A percentile compares a stretch with the other conserved stretches of the same genome.
These are phyloP conservation scores for Mormyrus proboscirostris DNA, from an alignment of 2,797 vertebrate genomes.

Conservation along the genomic window DNA sequence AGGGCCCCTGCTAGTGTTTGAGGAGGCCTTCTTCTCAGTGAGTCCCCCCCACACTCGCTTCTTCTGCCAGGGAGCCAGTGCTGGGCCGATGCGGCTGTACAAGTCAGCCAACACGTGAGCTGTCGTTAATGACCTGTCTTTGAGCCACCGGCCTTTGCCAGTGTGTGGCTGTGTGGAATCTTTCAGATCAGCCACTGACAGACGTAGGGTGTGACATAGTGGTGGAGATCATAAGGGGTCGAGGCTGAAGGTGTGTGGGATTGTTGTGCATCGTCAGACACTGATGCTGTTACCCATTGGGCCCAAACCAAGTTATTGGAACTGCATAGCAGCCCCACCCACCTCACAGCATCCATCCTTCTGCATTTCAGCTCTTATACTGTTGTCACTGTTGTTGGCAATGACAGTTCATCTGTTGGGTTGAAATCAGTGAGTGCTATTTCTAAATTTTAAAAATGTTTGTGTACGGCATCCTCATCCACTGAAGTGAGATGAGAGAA, in stretches of 20 bases:
- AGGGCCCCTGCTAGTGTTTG: constrained; percentile 86
- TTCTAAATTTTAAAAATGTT: background rate
- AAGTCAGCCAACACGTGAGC: constrained; percentile 10
- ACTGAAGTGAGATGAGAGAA: background rate
- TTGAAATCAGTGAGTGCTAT: background rate
- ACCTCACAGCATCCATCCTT: background rate
- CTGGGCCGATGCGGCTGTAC: background rate
- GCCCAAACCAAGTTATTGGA: background rate
- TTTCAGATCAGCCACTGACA: background rate
- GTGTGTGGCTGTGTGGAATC: background rate
- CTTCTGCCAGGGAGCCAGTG: constrained; percentile 9
- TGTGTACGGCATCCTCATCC: background rate
- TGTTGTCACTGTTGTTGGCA: background rate
- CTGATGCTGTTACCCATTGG: background rate
- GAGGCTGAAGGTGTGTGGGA: background rate
- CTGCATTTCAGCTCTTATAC: background rate
- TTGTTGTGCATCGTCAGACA: background rate
- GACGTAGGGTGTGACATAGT: background rate
- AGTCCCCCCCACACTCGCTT: constrained; percentile 36
- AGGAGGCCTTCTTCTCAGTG: constrained; percentile 88
- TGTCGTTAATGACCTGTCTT: background rate
- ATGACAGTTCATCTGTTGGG: background rate
- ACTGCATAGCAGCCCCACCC: background rate
- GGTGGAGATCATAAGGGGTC: background rate
- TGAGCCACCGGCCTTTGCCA: background rate